Percentiles rank a stretch among this genome's conserved stretches.
Conservation (phyloP, 2,113 vertebrate species). For the Aphyosemion australe region DNA sequence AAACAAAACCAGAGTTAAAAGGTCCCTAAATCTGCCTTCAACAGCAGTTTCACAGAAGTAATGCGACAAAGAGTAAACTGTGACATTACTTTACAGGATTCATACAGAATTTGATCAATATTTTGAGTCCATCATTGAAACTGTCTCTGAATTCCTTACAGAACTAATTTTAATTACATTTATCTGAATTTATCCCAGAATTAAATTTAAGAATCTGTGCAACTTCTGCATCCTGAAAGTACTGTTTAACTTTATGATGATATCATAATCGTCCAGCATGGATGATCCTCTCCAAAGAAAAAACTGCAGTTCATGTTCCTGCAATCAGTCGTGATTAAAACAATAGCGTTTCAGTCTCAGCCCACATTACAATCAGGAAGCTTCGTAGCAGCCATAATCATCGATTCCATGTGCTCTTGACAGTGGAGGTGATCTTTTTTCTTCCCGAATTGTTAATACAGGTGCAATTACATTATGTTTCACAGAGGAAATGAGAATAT, state of each 20-base stretch:
- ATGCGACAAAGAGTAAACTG: neutral
- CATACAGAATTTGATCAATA: neutral
- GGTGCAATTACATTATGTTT: constrained; percentile 10
- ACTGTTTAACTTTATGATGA: constrained; percentile 6
- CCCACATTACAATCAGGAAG: constrained; percentile 60
- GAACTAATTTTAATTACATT: constrained; percentile 15
- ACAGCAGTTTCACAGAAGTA: constrained; percentile 20
- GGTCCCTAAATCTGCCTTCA: constrained; percentile 26
- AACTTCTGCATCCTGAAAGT: neutral
- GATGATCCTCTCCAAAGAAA: constrained; percentile 8
- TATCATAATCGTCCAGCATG: neutral
- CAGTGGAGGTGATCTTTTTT: constrained; percentile 26
- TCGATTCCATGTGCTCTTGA: constrained; percentile 39
- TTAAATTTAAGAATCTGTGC: neutral
- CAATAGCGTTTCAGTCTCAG: constrained; percentile 46
- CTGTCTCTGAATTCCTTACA: neutral
- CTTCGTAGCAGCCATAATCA: constrained; percentile 57
- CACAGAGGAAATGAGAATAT: constrained; percentile 13
- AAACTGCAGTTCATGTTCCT: constrained; percentile 11
- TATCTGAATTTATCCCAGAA: neutral
- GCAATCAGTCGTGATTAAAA: constrained; percentile 69
- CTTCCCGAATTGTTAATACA: neutral
- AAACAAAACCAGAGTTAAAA: constrained; percentile 17
- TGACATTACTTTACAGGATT: neutral
- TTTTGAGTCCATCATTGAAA: constrained; percentile 3